phyloP scores from a whole-genome alignment of 2,888 invertebrate species.

The Pheosia tremula region DNA sequence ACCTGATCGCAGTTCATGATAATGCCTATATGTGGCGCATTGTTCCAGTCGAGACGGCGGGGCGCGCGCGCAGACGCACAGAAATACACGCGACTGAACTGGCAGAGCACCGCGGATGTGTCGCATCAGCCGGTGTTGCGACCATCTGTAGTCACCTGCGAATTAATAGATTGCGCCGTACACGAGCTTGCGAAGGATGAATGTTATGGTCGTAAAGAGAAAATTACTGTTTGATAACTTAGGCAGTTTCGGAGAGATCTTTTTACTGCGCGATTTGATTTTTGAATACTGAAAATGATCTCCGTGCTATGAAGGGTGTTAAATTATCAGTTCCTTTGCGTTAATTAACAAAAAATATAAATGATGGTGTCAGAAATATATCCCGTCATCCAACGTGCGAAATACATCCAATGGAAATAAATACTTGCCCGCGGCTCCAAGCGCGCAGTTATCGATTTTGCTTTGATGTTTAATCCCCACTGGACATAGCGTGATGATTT shows the following conservation, averaged over 20 bases:
- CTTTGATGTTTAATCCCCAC: too few species aligned
- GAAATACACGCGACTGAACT: constrained; percentile 43
- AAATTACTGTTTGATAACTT: too few species aligned
- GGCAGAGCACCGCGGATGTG: constrained; percentile 49
- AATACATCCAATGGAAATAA: neutral
- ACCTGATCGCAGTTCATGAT: constrained; percentile 15
- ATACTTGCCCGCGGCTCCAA: too few species aligned
- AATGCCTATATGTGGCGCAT: constrained; percentile 44
- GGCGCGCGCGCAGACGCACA: constrained; percentile 46
- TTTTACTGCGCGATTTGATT: too few species aligned
- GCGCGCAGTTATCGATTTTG: too few species aligned
- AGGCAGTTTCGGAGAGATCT: too few species aligned
- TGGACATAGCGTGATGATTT: too few species aligned
- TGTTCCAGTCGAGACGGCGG: constrained; percentile 55
- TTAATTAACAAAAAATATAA: neutral
- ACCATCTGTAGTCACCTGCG: constrained; percentile 42
- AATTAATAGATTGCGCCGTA: constrained; percentile 15
- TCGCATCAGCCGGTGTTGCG: constrained; percentile 36
- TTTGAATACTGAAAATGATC: too few species aligned
- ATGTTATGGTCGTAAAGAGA: neutral
- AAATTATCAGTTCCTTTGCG: neutral
- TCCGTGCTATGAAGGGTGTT: too few species aligned
- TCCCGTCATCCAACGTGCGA: neutral
- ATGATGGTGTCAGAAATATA: neutral
- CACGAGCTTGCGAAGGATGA: constrained; percentile 20